phyloP scores from a whole-genome alignment of 2,797 vertebrate species.

The Gouania willdenowi region DNA sequence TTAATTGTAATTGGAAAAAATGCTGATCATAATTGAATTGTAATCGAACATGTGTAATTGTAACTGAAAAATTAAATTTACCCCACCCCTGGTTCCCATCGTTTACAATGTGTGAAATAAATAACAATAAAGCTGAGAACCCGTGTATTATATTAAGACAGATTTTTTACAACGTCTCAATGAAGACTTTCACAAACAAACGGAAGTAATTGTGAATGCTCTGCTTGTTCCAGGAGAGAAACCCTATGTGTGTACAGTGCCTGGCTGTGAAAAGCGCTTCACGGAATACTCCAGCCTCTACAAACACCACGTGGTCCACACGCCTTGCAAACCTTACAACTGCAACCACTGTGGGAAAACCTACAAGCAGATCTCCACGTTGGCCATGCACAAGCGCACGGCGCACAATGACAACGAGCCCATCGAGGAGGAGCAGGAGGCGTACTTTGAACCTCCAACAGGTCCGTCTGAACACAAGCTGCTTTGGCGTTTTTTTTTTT shows the following conservation, averaged over 20 bases:
- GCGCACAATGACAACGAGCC: conserved; percentile 97
- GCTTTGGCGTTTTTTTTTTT: too few species aligned
- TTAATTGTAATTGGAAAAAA: too few species aligned
- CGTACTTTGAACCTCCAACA: conserved; percentile 93
- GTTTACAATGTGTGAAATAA: too few species aligned
- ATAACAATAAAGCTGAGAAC: too few species aligned
- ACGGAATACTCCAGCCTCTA: conserved; percentile 99
- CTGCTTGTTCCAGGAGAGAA: conserved; percentile 99
- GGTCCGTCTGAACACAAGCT: conserved; percentile 68
- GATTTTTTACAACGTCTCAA: too few species aligned
- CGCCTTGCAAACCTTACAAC: conserved; percentile 98
- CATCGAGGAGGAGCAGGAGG: conserved; percentile 96
- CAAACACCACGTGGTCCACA: conserved; percentile 98
- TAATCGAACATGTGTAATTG: too few species aligned
- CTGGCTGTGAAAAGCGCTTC: conserved; percentile 97
- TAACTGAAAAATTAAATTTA: too few species aligned
- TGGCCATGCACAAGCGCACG: conserved; percentile 98
- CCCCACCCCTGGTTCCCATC: too few species aligned
- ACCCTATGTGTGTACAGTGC: conserved; percentile 97
- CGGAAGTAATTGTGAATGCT: background rate
- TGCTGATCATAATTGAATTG: too few species aligned
- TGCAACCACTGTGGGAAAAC: conserved; percentile 99
- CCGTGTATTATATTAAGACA: too few species aligned
- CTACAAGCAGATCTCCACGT: conserved; percentile 97
- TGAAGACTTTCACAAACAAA: too few species aligned